Base-by-base conservation (phyloP, 2,797 vertebrate species). In the Decapterus maruadsi region DNA sequence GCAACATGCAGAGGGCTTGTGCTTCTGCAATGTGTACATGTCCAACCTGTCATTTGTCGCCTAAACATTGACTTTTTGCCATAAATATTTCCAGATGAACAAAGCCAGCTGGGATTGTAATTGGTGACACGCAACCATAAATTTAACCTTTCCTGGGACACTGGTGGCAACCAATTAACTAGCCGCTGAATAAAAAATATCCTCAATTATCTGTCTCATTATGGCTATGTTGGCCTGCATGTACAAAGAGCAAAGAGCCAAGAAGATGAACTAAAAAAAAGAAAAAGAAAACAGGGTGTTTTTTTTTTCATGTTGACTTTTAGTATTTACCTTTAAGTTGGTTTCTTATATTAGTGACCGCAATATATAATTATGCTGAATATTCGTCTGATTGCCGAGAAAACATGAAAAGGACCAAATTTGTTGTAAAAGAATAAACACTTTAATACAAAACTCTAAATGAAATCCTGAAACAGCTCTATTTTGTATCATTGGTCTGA, bases 181-280 rank as follows among this genome's bases (percentile, higher is more conserved):
- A 92, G 89, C 92, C 92, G 92, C 85, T 94, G 93, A 94, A 95
- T 93, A 93, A 94, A 91, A 95, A 95, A 93, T 90, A 93, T 92
- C 92, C 89, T 91, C 94, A 94, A 95, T 96, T 95, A 96, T 95
- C 92, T 94, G 92, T 96, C 94, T 95, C 94, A 95, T 95, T 93
- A 95, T 93, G 74, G 90, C 89, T 89, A 80, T 85, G 91, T 88
- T 91, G 90, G 89, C 82, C 87, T 90, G 92, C 91, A 84, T 94
- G 92, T 93, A 89, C 84, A 92, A 90, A 88, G 91, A 91, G 90
- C 88, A 87, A 87, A 87, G 90, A 46, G 45, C 45, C 45, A 48
- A 48, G 73, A 90, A 36, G 82, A 90, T 79, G 77, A 85, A 87
- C 68, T 17, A 45, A 45, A 69, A 63, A 63, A 83, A 80, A 91